Conservation (phyloP, 2,888 invertebrate species). For the Athripsodes cinereus region DNA sequence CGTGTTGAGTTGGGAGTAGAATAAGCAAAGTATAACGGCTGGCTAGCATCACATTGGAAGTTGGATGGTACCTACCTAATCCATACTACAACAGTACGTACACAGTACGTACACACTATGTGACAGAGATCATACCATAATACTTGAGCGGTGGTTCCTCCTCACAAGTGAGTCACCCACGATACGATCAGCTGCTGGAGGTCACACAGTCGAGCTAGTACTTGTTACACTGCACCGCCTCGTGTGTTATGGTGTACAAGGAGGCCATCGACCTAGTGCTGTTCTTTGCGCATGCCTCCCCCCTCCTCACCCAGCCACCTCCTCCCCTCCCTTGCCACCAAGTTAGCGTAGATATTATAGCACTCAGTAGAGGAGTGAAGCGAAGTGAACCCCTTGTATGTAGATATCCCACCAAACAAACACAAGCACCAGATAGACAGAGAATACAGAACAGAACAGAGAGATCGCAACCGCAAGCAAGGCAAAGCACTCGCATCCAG, state of each 20-base stretch:
- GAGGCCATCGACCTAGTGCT: slow-evolving; percentile 9
- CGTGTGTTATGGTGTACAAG: background rate
- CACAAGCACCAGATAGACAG: too few relatives aligned
- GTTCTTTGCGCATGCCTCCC: slow-evolving; percentile 5
- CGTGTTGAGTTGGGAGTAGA: too few relatives aligned
- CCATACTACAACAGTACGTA: background rate
- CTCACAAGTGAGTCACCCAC: background rate
- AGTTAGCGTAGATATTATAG: too few relatives aligned
- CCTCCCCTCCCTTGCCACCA: background rate
- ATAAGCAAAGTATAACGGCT: too few relatives aligned
- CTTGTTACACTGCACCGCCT: background rate
- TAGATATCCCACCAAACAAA: too few relatives aligned
- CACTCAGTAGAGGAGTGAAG: too few relatives aligned
- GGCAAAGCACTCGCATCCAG: too few relatives aligned
- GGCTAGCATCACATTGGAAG: too few relatives aligned
- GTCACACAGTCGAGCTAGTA: background rate
- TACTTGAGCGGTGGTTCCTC: background rate
- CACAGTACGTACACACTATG: background rate
- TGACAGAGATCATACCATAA: background rate
- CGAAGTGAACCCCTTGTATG: too few relatives aligned
- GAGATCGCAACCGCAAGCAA: too few relatives aligned
- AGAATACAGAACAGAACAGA: too few relatives aligned
- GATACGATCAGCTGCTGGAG: background rate
- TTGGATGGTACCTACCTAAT: too few relatives aligned
- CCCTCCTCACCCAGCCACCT: background rate